Evolutionary conservation across 2,888 invertebrate species (phyloP).

Genomic region (Tetragnatha montana): DNA sequence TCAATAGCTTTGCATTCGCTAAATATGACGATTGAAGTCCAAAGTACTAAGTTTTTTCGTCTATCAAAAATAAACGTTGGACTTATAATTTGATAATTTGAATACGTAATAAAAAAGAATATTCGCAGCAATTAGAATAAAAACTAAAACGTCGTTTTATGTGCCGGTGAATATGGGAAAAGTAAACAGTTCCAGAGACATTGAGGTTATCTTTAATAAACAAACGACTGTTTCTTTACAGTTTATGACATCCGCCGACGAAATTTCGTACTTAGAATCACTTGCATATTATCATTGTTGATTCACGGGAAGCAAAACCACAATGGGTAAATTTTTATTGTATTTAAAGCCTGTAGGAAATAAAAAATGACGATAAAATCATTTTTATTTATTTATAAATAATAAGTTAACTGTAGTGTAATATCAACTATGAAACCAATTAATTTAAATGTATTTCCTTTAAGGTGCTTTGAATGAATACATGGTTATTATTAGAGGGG

Average conservation of each 20-base stretch:
- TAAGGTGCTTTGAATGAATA: too few species aligned
- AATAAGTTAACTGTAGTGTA: too few species aligned
- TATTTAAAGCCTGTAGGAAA: too few species aligned
- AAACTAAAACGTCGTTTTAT: background rate
- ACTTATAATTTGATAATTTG: background rate
- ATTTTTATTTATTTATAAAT: too few species aligned
- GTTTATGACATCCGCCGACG: background rate
- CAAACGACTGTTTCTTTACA: background rate
- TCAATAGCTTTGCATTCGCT: background rate
- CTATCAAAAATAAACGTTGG: background rate
- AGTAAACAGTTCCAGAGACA: background rate
- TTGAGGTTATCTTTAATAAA: background rate
- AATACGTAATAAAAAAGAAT: background rate
- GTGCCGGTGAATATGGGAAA: background rate
- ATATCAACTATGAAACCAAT: too few species aligned
- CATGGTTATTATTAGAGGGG: too few species aligned
- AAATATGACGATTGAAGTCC: background rate
- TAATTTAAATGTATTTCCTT: too few species aligned
- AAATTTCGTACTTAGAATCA: too few species aligned
- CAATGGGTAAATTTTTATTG: too few species aligned
- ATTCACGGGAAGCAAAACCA: too few species aligned
- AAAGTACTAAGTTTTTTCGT: conserved; percentile 4
- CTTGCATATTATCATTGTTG: too few species aligned
- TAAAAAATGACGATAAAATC: too few species aligned
- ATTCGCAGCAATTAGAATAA: background rate